Evolutionary conservation across 1,140 invertebrate species (phyloP), one percentile per base, ranked within the genome.

Genomic region (Formica selysi): DNA sequence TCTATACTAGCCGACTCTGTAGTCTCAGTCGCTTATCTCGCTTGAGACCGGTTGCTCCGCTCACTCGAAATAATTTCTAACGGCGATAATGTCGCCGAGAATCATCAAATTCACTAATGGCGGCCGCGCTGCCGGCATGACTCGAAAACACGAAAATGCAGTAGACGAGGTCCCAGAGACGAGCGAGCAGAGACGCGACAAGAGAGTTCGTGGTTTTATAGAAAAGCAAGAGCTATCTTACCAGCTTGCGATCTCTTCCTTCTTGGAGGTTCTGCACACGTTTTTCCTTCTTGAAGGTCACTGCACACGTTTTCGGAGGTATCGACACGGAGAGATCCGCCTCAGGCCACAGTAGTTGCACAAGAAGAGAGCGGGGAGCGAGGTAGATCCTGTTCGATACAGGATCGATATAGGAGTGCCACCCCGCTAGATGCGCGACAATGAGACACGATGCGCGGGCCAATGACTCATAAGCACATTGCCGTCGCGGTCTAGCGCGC

Each of bases 371-470:
- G n/a, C n/a, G n/a, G n/a, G n/a, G 3, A 29, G 13, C 41, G 41
- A 48, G 6, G 22, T 29, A 70, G 16, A 70, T 70, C 38, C 41
- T 70, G 41, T 29, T 29, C 67, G 22, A 70, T 70, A 70, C 11
- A 48, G 22, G 16, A 29, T 70, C 22, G 41, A n/a, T n/a, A 70
- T 19, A 70, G 36, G 6, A 29, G 67, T 70, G 41, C 13, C 41
- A 70, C 0, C 67, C 22, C 22, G 10, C 22, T 48, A 68, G n/a
- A 67, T 44, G 36, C n/a, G 41, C 22, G 13, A 29, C 6, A 48
- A 70, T n/a, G 22, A 29, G 13, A 5, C 38, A 22, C 22, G 22
- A 70, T 70, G 13, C 67, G 41, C 13, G 1, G 7, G 41, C 41
- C 67, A 70, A 70, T 70, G 1, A 29, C 22, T 5, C 11, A 26